Percentiles rank a stretch among this genome's conserved stretches.
These are phyloP conservation scores for Oxyruncus cristatus DNA, from an alignment of 2,113 vertebrate genomes.

Conservation along the genomic window DNA sequence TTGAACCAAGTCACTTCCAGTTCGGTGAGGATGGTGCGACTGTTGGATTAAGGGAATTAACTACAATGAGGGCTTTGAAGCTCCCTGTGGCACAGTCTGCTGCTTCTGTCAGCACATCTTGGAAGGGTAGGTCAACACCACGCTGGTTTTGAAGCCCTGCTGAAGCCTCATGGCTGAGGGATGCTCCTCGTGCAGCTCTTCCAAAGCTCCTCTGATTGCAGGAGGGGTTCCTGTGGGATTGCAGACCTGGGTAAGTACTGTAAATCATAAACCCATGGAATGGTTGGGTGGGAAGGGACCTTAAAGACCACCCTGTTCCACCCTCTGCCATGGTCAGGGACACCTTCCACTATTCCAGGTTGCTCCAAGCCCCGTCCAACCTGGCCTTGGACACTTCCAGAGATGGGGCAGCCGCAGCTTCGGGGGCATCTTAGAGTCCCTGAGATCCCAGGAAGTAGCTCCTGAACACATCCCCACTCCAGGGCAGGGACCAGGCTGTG, in stretches of 20 bases:
- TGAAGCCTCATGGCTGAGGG: not conserved
- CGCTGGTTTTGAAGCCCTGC: not conserved
- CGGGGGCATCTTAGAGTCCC: not conserved
- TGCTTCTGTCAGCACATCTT: not conserved
- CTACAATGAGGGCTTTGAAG: not conserved
- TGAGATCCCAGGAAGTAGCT: not conserved
- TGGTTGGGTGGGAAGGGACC: not conserved
- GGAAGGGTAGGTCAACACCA: not conserved
- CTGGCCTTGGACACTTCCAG: not conserved
- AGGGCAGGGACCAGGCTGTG: not conserved
- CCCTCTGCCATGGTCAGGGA: not conserved
- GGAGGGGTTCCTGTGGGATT: not conserved
- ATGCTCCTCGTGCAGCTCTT: not conserved
- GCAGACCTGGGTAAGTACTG: not conserved
- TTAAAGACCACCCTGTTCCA: not conserved
- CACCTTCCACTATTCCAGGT: not conserved
- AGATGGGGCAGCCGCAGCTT: not conserved
- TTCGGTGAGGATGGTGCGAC: not conserved
- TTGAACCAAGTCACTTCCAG: not conserved
- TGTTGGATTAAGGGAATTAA: not conserved
- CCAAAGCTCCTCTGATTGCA: not conserved
- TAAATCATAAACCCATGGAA: not conserved
- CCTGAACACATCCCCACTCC: not conserved
- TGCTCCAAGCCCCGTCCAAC: not conserved
- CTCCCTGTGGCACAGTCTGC: not conserved